Conservation (phyloP, 92 coral and sea anemone genomes). For the Zoanthus solanderi region DNA sequence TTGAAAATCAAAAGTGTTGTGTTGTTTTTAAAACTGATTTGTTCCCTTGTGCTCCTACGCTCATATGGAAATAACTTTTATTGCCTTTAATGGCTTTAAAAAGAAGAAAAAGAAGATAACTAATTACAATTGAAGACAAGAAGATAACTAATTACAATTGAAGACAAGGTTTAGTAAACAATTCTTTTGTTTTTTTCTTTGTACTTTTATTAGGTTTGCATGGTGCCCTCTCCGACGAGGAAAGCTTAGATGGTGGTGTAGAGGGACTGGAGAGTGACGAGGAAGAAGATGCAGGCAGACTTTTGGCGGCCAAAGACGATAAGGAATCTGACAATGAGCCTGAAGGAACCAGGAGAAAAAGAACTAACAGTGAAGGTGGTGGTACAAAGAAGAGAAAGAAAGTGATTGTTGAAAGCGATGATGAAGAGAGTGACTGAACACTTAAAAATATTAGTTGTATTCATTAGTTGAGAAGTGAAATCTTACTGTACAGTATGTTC, state of each 20-base stretch:
- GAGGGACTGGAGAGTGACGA: constrained; percentile 97
- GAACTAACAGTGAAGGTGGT: constrained; percentile 78
- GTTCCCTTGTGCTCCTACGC: too few species aligned
- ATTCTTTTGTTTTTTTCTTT: background rate
- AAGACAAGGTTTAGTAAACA: too few species aligned
- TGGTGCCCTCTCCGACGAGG: constrained; percentile 86
- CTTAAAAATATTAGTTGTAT: background rate
- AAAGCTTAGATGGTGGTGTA: constrained; percentile 71
- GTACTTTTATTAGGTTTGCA: constrained; percentile 55
- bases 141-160: too few species aligned
- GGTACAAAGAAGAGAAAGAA: constrained; percentile 81
- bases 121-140: too few species aligned
- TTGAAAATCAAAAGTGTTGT: too few species aligned
- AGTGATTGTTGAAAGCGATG: constrained; percentile 93
- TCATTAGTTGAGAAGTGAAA: background rate
- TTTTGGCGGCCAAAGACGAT: constrained; percentile 85
- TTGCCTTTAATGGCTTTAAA: too few species aligned
- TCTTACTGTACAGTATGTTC: too few species aligned
- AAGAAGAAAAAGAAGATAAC: too few species aligned
- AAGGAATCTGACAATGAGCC: constrained; percentile 69
- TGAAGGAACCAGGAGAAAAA: constrained; percentile 66
- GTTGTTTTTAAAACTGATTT: too few species aligned
- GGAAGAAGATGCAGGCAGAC: constrained; percentile 80
- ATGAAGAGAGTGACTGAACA: constrained; percentile 91
- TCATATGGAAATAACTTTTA: too few species aligned